Evolutionary conservation across 2,113 vertebrate species (phyloP), one percentile per base, ranked within the genome.

Genomic region (Prunella fulvescens): DNA sequence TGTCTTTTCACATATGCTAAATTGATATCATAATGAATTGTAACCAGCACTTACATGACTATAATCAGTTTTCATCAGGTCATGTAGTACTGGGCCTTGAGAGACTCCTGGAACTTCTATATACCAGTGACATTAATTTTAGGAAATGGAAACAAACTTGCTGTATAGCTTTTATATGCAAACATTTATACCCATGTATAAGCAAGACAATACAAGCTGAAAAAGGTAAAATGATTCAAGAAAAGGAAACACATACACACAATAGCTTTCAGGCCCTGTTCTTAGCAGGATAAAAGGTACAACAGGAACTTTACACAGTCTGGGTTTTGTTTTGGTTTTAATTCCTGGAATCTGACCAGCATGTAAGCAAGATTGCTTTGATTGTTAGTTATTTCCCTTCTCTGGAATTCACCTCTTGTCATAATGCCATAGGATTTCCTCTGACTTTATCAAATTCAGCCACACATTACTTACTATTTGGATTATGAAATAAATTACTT

Each of bases 381-480:
- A 88, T 86, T 89, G 93, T 92, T 93, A 64, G 78, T 76, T 58
- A 80, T 15, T 96, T 96, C 89, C 95, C 90, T 86, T 79, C 76
- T 78, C 56, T 93, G 61, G 57, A 95, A 64, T 64, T 79, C 45
- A 79, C 40, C 74, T 95, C 81, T 90, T 61, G 66, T 76, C 23
- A 29, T 31, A 87, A 69, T 47, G 69, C 28, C 61, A 40, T 69
- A 81, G 86, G 74, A 92, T 92, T 92, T 96, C 95, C 93, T 94
- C 45, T 54, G 47, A 48, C 70, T 81, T 91, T 86, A 95, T 84
- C 81, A 82, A 61, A 84, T 78, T 74, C 65, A 77, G 66, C 54
- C 87, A 89, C 88, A 74, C 31, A 18, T 45, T 66, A 33, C 40
- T 48, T 79, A 33, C 19, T 47, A n/a, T 61, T 87, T 58, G 25